These are phyloP conservation scores for Rhinogobio ventralis DNA, from an alignment of 2,797 vertebrate species.

Conservation along the genomic window DNA sequence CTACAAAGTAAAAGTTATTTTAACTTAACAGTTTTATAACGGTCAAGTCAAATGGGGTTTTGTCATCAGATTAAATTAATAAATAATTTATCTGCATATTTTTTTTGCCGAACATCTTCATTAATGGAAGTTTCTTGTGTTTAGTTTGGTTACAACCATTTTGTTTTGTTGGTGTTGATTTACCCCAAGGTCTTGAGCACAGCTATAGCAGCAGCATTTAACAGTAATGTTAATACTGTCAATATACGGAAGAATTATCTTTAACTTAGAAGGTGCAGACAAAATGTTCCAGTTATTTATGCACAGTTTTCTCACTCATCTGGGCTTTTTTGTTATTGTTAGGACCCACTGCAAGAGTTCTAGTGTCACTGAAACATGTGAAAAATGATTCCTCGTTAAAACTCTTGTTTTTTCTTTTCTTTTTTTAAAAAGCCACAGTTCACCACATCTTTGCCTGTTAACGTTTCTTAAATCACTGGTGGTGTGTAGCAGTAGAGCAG, in stretches of 20 bases:
- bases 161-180: conserved; percentile 63
- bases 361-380: conserved; percentile 57
- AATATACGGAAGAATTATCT: conserved; percentile 90
- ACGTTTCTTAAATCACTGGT: conserved; percentile 90
- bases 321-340: conserved; percentile 66
- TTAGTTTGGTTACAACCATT: conserved; percentile 94
- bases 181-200: conserved; percentile 86
- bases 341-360: conserved; percentile 68
- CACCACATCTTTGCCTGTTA: conserved; percentile 93
- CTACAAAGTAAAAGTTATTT: conserved; percentile 99
- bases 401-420: conserved; percentile 72
- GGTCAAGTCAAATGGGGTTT: conserved; percentile 87
- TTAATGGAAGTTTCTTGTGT: conserved; percentile 78
- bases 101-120: conserved; percentile 89
- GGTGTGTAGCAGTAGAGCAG: conserved; percentile 79
- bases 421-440: conserved; percentile 76
- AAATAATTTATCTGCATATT: conserved; percentile 90
- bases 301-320: conserved; percentile 68
- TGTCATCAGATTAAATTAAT: conserved; percentile 91
- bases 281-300: conserved; percentile 91
- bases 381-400: conserved; percentile 76
- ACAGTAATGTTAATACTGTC: conserved; percentile 97
- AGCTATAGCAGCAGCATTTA: conserved; percentile 95
- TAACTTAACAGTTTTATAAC: conserved; percentile 99
- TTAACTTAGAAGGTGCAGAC: conserved; percentile 93